Percentiles rank a stretch among this genome's conserved stretches.
These are phyloP conservation scores for Gambusia holbrooki DNA, from an alignment of 2,113 vertebrate genomes.

Conservation along the genomic window DNA sequence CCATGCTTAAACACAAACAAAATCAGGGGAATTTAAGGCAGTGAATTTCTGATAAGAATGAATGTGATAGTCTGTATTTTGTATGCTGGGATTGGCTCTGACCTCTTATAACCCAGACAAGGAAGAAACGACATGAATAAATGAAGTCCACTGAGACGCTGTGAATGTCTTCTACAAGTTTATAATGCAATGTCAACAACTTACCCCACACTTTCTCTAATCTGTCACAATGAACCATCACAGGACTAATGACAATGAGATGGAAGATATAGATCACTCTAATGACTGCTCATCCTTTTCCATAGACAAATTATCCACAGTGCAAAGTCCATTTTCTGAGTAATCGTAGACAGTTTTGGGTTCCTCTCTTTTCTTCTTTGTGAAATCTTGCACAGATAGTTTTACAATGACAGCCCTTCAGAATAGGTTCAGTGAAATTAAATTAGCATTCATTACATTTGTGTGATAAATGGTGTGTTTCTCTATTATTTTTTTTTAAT, in stretches of 20 bases:
- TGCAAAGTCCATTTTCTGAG: slow-evolving; percentile 15
- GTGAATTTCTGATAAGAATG: background rate
- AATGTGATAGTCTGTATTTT: slow-evolving; percentile 1
- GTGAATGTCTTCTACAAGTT: slow-evolving; percentile 19
- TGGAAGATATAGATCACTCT: slow-evolving; percentile 51
- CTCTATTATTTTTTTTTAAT: background rate
- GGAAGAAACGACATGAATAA: slow-evolving; percentile 22
- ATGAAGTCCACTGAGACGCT: slow-evolving; percentile 1
- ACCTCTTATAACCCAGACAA: background rate
- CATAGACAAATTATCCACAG: slow-evolving; percentile 36
- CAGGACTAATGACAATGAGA: slow-evolving; percentile 30
- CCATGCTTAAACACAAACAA: background rate
- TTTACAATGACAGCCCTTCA: background rate
- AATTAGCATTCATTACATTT: background rate
- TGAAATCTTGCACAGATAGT: background rate
- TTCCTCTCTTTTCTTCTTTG: background rate
- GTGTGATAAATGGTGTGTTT: background rate
- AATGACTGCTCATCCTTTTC: slow-evolving; percentile 53
- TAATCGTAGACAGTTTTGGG: slow-evolving; percentile 11
- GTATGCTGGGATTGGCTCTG: background rate
- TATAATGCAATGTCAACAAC: slow-evolving; percentile 35
- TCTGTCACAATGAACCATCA: slow-evolving; percentile 54
- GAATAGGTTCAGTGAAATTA: background rate
- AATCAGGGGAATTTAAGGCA: background rate
- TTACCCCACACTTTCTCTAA: slow-evolving; percentile 17